These are phyloP conservation scores for Trissolcus japonicus DNA, from an alignment of 2,888 invertebrate species.

Conservation along the genomic window DNA sequence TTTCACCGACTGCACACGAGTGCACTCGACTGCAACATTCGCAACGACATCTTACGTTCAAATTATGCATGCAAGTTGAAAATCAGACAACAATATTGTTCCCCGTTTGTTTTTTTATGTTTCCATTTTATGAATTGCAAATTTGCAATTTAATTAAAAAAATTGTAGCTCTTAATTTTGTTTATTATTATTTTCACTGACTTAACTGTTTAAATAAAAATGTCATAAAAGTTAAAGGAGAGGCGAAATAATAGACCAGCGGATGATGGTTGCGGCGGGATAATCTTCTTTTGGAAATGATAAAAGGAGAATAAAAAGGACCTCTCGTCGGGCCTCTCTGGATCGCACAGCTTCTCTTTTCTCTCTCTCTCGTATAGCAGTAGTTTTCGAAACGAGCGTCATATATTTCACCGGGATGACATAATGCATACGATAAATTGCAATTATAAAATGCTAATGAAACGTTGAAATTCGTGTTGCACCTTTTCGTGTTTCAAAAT, in stretches of 20 bases:
- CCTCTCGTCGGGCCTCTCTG: not conserved
- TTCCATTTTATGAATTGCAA: too few species aligned
- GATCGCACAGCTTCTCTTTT: not conserved
- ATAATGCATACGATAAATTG: conserved; percentile 56
- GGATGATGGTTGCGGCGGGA: conserved; percentile 27
- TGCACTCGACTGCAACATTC: not conserved
- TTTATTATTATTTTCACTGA: too few species aligned
- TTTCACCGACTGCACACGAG: not conserved
- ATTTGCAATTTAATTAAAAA: too few species aligned
- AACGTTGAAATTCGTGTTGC: conserved; percentile 57
- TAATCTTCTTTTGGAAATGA: conserved; percentile 19
- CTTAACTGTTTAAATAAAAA: not conserved
- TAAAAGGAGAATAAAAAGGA: conserved; percentile 13
- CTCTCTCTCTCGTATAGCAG: conserved; percentile 20
- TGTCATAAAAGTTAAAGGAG: conserved; percentile 14
- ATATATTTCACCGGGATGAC: conserved; percentile 52
- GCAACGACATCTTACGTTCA: not conserved
- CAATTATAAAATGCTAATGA: conserved; percentile 57
- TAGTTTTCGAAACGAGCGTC: conserved; percentile 54
- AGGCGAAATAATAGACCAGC: conserved; percentile 34
- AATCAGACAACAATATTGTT: too few species aligned
- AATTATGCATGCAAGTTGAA: not conserved
- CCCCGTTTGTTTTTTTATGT: too few species aligned
- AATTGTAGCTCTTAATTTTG: too few species aligned
- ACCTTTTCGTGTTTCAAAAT: conserved; percentile 57